phyloP scores from a whole-genome alignment of 1,140 invertebrate genomes.

The Stegodyphus dumicola region DNA sequence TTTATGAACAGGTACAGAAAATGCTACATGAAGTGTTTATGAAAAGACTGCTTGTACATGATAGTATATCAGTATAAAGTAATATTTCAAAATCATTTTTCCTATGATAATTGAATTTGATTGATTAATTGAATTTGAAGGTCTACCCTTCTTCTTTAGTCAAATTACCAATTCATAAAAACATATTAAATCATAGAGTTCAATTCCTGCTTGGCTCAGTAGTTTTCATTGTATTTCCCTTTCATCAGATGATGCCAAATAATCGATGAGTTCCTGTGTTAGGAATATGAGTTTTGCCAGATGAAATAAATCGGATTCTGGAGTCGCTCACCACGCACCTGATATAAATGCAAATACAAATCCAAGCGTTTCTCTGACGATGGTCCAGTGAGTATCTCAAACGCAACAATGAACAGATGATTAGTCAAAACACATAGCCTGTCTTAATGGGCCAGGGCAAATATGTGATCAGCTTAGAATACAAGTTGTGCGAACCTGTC shows the following conservation, averaged over 20 bases:
- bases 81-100: too few relatives aligned
- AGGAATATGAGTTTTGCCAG: neutral
- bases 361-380: neutral
- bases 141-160: too few relatives aligned
- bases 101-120: too few relatives aligned
- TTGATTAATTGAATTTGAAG: too few relatives aligned
- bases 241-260: neutral
- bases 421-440: slow-evolving; percentile 30
- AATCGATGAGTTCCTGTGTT: neutral
- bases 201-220: too few relatives aligned
- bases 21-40: too few relatives aligned
- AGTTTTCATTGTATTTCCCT: too few relatives aligned
- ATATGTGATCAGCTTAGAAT: slow-evolving; percentile 46
- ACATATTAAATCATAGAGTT: too few relatives aligned
- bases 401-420: slow-evolving; percentile 44
- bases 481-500: slow-evolving; percentile 17
- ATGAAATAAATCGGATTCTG: neutral
- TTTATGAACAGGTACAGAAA: too few relatives aligned
- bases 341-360: neutral
- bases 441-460: slow-evolving; percentile 15
- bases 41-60: too few relatives aligned
- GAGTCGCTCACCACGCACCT: neutral
- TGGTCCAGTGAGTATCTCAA: neutral
- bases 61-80: too few relatives aligned
- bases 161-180: too few relatives aligned